Percentiles rank a stretch among this genome's conserved stretches.
phyloP scores from a whole-genome alignment of 2,113 vertebrate genomes.

The Calypte anna region DNA sequence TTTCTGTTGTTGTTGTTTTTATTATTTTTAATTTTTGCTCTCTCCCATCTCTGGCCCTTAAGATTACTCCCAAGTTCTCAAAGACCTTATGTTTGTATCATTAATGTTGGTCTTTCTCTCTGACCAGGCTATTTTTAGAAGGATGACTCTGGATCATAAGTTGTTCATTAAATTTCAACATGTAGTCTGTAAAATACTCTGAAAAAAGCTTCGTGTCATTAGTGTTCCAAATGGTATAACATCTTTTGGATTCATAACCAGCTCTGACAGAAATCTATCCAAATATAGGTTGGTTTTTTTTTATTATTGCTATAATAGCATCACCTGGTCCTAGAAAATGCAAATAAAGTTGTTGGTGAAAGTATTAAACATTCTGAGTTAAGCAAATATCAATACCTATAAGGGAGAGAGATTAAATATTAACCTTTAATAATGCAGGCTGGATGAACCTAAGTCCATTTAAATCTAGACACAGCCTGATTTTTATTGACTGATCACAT shows the following conservation, averaged over 20 bases:
- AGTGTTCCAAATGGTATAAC: constrained; percentile 40
- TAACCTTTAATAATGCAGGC: background rate
- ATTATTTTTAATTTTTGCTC: background rate
- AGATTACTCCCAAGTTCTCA: background rate
- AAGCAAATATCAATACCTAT: background rate
- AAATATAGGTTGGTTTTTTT: background rate
- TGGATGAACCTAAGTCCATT: background rate
- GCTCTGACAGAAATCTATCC: background rate
- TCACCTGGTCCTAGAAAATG: background rate
- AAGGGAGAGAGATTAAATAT: background rate
- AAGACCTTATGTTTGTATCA: background rate
- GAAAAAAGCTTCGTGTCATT: constrained; percentile 64
- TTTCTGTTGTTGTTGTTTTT: background rate
- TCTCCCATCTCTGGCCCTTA: background rate
- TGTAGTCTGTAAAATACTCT: constrained; percentile 53
- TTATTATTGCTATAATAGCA: background rate
- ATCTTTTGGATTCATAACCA: background rate
- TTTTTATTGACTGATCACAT: background rate
- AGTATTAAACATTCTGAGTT: background rate
- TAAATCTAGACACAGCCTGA: background rate
- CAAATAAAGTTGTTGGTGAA: background rate
- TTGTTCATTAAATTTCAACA: constrained; percentile 65
- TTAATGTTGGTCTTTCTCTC: background rate
- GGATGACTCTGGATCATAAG: constrained; percentile 33
- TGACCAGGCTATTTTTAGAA: constrained; percentile 64